Evolutionary conservation across 2,113 vertebrate genomes (phyloP).

Genomic region (Thamnaconus septentrionalis): DNA sequence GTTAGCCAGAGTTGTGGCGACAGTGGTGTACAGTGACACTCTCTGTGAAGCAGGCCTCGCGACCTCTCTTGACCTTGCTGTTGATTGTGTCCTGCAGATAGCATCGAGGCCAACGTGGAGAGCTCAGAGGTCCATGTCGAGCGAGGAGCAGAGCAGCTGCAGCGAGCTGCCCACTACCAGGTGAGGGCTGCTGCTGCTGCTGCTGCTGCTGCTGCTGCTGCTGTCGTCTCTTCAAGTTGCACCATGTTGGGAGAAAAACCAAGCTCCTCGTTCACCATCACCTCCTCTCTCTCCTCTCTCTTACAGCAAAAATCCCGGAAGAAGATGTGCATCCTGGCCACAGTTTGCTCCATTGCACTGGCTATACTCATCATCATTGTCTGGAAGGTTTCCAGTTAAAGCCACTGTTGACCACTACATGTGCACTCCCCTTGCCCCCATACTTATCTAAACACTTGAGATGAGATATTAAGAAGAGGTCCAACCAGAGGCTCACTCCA

Average conservation of each 20-base stretch:
- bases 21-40: no score
- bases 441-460: no score
- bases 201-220: neutral
- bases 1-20: no score
- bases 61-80: neutral
- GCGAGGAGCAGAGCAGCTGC: slow-evolving; percentile 88
- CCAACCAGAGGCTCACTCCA: no score
- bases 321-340: slow-evolving; percentile 93
- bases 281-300: slow-evolving; percentile 5
- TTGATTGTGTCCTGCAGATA: slow-evolving; percentile 76
- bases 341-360: slow-evolving; percentile 78
- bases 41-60: no score
- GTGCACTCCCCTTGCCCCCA: neutral
- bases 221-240: accelerated
- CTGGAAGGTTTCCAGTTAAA: slow-evolving; percentile 73
- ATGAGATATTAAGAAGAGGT: no score
- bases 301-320: slow-evolving; percentile 93
- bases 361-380: slow-evolving; percentile 81
- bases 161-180: slow-evolving; percentile 92
- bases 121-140: slow-evolving; percentile 94
- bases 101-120: slow-evolving; percentile 97
- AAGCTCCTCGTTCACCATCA: neutral
- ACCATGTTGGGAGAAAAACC: neutral
- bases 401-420: neutral
- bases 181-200: slow-evolving; percentile 63